A percentile compares a stretch with the other conserved stretches of the same genome.
phyloP scores from a whole-genome alignment of 2,797 vertebrate species.

The Phyllotis vaccarum region DNA sequence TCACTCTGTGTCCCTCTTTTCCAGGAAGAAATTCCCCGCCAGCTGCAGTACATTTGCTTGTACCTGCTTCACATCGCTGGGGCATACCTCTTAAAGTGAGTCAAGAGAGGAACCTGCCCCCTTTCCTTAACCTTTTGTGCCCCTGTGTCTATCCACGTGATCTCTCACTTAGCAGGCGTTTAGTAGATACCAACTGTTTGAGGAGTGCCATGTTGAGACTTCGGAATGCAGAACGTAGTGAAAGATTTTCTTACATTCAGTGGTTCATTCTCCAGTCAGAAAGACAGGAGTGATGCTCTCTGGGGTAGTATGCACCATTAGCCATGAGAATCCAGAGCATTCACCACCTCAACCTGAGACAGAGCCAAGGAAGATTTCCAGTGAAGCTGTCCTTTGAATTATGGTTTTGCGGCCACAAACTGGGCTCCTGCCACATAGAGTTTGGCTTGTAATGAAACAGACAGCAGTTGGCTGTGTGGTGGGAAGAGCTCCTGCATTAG shows the following conservation, averaged over 20 bases:
- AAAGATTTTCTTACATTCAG: not conserved
- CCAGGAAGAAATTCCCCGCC: slow-evolving; percentile 97
- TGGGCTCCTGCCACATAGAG: not conserved
- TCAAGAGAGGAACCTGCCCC: not conserved
- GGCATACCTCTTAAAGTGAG: slow-evolving; percentile 98
- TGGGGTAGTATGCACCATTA: fast-evolving
- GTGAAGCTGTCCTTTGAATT: not conserved
- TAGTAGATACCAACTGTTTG: not conserved
- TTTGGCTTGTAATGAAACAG: not conserved
- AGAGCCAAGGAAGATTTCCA: not conserved
- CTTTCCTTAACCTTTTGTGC: not conserved
- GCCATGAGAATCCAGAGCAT: not conserved
- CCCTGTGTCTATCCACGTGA: not conserved
- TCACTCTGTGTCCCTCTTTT: slow-evolving; percentile 54
- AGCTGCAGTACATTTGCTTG: slow-evolving; percentile 95
- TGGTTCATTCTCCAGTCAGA: not conserved
- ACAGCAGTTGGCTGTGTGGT: not conserved
- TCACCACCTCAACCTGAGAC: not conserved
- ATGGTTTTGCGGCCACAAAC: not conserved
- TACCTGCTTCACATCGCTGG: slow-evolving; percentile 96
- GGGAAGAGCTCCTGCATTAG: not conserved
- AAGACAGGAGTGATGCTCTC: not conserved
- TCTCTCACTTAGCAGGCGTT: not conserved
- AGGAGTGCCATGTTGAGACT: not conserved
- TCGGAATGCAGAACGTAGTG: not conserved